A percentile compares a stretch with the other conserved stretches of the same genome.
Conservation (phyloP, 92 coral and sea anemone species). For the Muricea muricata region DNA sequence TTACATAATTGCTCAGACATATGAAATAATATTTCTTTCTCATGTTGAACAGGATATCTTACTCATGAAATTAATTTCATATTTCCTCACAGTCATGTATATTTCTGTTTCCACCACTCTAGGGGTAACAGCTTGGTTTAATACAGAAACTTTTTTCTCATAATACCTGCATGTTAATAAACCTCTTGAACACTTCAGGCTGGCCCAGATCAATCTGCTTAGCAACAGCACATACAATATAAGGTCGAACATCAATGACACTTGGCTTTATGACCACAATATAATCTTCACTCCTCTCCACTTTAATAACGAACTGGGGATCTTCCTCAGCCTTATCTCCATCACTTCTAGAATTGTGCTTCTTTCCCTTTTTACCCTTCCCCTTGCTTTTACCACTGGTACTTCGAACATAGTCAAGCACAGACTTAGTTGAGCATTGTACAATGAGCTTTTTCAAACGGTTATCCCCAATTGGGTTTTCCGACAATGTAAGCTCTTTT, state of each 20-base stretch:
- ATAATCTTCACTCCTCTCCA: slow-evolving; percentile 73
- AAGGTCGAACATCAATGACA: slow-evolving; percentile 79
- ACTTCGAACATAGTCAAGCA: slow-evolving; percentile 84
- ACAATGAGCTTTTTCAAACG: slow-evolving; percentile 79
- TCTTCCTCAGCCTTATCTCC: slow-evolving; percentile 56
- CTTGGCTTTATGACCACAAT: slow-evolving; percentile 69
- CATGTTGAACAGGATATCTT: too few relatives aligned
- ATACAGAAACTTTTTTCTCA: too few relatives aligned
- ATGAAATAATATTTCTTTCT: too few relatives aligned
- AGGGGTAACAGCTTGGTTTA: too few relatives aligned
- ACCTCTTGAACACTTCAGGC: slow-evolving; percentile 76
- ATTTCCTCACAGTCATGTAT: too few relatives aligned
- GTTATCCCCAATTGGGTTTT: slow-evolving; percentile 82
- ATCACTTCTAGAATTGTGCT: slow-evolving; percentile 52
- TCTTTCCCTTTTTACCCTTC: slow-evolving; percentile 74
- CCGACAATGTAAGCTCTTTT: slow-evolving; percentile 81
- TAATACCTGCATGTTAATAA: slow-evolving; percentile 88
- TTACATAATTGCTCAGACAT: too few relatives aligned
- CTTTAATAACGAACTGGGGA: slow-evolving; percentile 58
- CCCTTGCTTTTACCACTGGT: slow-evolving; percentile 64
- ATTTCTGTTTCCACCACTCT: too few relatives aligned
- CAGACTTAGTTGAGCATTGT: slow-evolving; percentile 89
- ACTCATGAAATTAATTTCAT: too few relatives aligned
- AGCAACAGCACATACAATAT: slow-evolving; percentile 84
- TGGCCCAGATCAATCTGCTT: slow-evolving; percentile 82